Evolutionary conservation across 2,797 vertebrate species (phyloP).

Genomic region (Eptatretus atami): DNA sequence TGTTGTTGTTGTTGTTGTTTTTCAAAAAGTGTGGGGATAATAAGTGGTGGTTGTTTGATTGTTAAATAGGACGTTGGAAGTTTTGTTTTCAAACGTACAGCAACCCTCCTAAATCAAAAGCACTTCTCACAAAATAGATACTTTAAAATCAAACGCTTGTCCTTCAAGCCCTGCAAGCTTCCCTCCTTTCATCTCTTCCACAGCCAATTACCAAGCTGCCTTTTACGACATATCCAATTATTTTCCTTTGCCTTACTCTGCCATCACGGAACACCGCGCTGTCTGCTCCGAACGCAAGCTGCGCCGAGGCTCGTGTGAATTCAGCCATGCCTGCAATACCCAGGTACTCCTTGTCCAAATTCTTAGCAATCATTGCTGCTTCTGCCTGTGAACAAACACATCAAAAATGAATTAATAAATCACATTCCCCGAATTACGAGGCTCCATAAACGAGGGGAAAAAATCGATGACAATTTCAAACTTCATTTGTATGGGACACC

Average conservation of each 20-base stretch:
- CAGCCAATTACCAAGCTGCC: neutral
- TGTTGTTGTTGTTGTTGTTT: too few relatives aligned
- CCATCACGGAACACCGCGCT: slow-evolving; percentile 47
- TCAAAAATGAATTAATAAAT: neutral
- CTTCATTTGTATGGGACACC: too few relatives aligned
- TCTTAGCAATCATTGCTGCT: slow-evolving; percentile 39
- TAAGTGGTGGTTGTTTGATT: too few relatives aligned
- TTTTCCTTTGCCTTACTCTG: slow-evolving; percentile 26
- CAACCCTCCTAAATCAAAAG: too few relatives aligned
- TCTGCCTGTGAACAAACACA: slow-evolving; percentile 28
- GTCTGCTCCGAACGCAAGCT: slow-evolving; percentile 45
- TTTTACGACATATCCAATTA: fast-evolving
- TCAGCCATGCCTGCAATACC: slow-evolving; percentile 45
- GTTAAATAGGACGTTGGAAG: too few relatives aligned
- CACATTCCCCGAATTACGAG: neutral
- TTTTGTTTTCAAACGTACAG: too few relatives aligned
- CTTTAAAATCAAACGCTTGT: too few relatives aligned
- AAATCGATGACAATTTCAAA: too few relatives aligned
- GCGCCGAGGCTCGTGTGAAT: slow-evolving; percentile 43
- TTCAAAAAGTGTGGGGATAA: too few relatives aligned
- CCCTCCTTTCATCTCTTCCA: neutral
- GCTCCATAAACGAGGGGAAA: neutral
- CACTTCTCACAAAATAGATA: too few relatives aligned
- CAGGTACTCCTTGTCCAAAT: slow-evolving; percentile 85
- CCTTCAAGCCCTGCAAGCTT: neutral